Percentiles rank a stretch among this genome's conserved stretches.
These are phyloP conservation scores for Bungarus multicinctus DNA, from an alignment of 2,113 vertebrate genomes.

Conservation along the genomic window DNA sequence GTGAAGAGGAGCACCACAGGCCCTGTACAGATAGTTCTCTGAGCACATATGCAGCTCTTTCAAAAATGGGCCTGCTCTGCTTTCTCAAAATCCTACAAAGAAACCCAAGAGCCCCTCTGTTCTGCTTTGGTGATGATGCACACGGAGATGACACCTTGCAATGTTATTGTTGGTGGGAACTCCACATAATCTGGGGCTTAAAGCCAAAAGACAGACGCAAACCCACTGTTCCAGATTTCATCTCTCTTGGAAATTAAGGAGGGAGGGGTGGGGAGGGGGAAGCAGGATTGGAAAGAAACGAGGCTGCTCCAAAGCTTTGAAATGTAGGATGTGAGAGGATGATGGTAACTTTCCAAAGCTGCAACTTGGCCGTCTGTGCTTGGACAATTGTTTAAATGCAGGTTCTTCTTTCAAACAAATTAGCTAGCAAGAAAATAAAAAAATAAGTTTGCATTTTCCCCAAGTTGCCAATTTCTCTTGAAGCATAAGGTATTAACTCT, in stretches of 20 bases:
- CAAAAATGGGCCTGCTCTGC: constrained; percentile 4
- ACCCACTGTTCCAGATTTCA: constrained; percentile 40
- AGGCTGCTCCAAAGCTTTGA: background rate
- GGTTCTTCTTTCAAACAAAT: background rate
- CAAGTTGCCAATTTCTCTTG: background rate
- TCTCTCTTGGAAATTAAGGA: constrained; percentile 38
- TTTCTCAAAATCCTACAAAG: constrained; percentile 41
- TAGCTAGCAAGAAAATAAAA: background rate
- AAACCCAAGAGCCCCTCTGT: constrained; percentile 2
- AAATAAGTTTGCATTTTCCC: background rate
- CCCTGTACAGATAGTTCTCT: constrained; percentile 31
- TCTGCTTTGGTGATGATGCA: background rate
- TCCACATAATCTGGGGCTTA: constrained; percentile 1
- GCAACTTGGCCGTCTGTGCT: background rate
- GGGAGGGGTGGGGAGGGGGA: background rate
- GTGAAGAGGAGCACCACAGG: constrained; percentile 19
- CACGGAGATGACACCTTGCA: constrained; percentile 29
- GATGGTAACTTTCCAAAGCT: background rate
- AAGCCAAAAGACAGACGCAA: constrained; percentile 45
- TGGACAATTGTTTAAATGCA: background rate
- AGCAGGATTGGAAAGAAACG: constrained; percentile 36
- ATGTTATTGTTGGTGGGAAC: constrained; percentile 24
- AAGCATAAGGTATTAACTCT: background rate
- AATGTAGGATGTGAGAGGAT: background rate
- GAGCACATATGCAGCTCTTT: constrained; percentile 22